phyloP scores from a whole-genome alignment of 2,888 invertebrate species.

The Caenorhabditis virilis region DNA sequence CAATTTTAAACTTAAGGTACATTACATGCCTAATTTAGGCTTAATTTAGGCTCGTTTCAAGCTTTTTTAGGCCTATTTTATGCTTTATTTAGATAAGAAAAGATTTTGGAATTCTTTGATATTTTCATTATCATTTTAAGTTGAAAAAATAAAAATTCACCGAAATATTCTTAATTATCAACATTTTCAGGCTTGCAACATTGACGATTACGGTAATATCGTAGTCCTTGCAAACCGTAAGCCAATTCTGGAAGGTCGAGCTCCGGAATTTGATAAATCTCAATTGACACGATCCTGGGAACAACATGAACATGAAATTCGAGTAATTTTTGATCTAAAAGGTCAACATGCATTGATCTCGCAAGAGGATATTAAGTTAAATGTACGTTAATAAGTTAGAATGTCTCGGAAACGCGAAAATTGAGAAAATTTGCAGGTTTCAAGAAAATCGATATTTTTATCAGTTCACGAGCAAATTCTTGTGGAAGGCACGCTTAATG shows the following conservation, averaged over 20 bases:
- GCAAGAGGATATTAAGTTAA: too few species aligned
- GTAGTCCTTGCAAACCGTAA: too few species aligned
- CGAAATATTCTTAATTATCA: background rate
- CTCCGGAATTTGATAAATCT: too few species aligned
- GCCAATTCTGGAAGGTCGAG: too few species aligned
- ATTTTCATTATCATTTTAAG: background rate
- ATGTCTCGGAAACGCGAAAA: background rate
- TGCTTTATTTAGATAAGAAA: too few species aligned
- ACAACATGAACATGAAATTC: background rate
- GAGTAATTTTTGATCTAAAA: background rate
- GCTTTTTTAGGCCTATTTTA: too few species aligned
- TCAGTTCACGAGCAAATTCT: slow-evolving; percentile 6
- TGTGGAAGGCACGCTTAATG: slow-evolving; percentile 13
- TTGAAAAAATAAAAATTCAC: background rate
- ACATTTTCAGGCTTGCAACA: background rate
- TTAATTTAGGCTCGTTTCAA: too few species aligned
- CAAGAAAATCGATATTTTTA: slow-evolving; percentile 8
- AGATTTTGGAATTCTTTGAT: background rate
- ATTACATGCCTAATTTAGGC: too few species aligned
- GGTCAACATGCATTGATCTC: too few species aligned
- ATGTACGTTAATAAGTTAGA: too few species aligned
- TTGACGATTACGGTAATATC: background rate
- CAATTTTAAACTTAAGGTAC: too few species aligned
- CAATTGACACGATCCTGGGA: too few species aligned
- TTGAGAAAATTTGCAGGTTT: background rate